Conservation (phyloP, 2,888 invertebrate species). For the Lomographa bimaculata region DNA sequence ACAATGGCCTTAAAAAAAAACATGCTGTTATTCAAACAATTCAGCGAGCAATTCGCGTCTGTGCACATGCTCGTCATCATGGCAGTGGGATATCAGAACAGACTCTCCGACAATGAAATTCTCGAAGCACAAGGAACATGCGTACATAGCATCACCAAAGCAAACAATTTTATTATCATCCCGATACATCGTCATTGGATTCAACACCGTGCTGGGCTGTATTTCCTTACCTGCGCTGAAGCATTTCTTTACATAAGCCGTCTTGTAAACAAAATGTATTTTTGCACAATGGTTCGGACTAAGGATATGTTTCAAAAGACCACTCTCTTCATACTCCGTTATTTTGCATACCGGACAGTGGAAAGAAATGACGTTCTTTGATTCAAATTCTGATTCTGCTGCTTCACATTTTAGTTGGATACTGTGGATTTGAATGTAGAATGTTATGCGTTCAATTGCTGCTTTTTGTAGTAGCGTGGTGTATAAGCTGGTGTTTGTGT, state of each 20-base stretch:
- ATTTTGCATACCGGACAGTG: conserved; percentile 62
- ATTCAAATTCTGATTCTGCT: conserved; percentile 43
- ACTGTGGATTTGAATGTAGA: conserved; percentile 74
- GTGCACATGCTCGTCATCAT: conserved; percentile 54
- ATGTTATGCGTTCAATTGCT: conserved; percentile 70
- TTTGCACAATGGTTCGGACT: conserved; percentile 67
- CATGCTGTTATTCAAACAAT: conserved; percentile 49
- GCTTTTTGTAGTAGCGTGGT: conserved; percentile 61
- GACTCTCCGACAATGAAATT: conserved; percentile 71
- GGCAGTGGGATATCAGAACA: conserved; percentile 66
- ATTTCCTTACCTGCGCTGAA: conserved; percentile 65
- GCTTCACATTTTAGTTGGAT: conserved; percentile 61
- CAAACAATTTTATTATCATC: conserved; percentile 78
- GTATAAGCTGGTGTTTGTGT: conserved; percentile 50
- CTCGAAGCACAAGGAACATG: conserved; percentile 73
- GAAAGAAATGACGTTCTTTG: conserved; percentile 55
- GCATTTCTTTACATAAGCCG: conserved; percentile 74
- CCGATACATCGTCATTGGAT: conserved; percentile 74
- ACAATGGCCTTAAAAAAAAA: too few relatives aligned
- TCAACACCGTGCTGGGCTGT: conserved; percentile 70
- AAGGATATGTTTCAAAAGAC: conserved; percentile 62
- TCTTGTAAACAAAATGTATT: conserved; percentile 74
- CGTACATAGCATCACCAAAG: conserved; percentile 71
- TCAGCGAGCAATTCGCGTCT: conserved; percentile 55
- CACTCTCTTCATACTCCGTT: conserved; percentile 59